Conservation (phyloP, 2,888 invertebrate species). For the Acanthosepion lycidas region DNA sequence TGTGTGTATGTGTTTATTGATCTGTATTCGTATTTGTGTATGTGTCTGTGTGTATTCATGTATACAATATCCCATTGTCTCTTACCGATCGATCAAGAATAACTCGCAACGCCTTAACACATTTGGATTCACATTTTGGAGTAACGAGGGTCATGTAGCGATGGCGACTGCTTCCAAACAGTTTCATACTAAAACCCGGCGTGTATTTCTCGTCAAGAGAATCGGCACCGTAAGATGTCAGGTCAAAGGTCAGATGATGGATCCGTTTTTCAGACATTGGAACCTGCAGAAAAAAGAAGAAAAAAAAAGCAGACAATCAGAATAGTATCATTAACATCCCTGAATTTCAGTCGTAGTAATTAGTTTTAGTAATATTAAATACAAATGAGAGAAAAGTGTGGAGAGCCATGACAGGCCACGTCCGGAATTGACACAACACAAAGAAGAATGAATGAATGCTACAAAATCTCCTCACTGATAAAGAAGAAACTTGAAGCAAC, state of each 20-base stretch:
- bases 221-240: constrained; percentile 64
- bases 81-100: constrained; percentile 72
- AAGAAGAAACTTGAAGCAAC: too few species aligned
- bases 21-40: background rate
- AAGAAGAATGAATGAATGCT: too few species aligned
- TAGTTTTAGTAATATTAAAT: too few species aligned
- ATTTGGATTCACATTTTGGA: constrained; percentile 68
- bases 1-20: background rate
- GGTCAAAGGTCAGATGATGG: constrained; percentile 69
- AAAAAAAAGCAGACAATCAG: background rate
- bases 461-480: too few species aligned
- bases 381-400: too few species aligned
- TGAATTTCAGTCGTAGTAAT: too few species aligned
- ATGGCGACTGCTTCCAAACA: constrained; percentile 69
- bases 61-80: background rate
- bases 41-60: background rate
- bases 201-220: constrained; percentile 56
- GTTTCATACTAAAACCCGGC: constrained; percentile 68
- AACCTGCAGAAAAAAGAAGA: constrained; percentile 49
- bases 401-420: too few species aligned
- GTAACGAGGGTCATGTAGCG: constrained; percentile 69
- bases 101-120: constrained; percentile 68
- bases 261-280: constrained; percentile 63
- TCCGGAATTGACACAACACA: too few species aligned
- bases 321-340: background rate